phyloP scores from a whole-genome alignment of 2,113 vertebrate species.

The Indicator maculatus region DNA sequence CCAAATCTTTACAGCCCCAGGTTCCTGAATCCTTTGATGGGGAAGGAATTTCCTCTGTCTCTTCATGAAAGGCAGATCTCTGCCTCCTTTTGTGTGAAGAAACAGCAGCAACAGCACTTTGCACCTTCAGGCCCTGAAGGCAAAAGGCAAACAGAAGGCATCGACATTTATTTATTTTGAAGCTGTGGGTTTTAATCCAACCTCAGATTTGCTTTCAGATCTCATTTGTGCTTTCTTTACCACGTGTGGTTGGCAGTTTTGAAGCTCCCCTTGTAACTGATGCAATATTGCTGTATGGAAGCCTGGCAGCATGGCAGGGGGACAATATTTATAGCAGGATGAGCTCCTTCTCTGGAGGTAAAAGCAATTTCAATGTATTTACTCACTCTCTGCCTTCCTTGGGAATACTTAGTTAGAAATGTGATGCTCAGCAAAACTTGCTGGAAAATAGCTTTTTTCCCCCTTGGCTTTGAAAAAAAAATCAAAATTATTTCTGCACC shows the following conservation, averaged over 20 bases:
- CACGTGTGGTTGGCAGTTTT: neutral
- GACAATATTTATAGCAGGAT: neutral
- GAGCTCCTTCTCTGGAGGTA: neutral
- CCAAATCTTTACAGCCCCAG: neutral
- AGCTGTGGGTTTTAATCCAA: neutral
- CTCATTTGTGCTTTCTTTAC: neutral
- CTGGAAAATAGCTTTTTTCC: neutral
- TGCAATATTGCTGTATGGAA: neutral
- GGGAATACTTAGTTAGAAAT: neutral
- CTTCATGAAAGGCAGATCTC: neutral
- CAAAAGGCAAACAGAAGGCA: neutral
- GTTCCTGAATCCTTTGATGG: neutral
- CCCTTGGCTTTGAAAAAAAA: neutral
- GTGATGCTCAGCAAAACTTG: neutral
- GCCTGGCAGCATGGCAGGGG: neutral
- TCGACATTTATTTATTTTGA: neutral
- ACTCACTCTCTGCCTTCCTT: neutral
- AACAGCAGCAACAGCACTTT: neutral
- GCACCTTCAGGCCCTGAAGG: neutral
- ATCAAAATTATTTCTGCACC: neutral
- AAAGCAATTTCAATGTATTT: conserved; percentile 26
- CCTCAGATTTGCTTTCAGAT: neutral
- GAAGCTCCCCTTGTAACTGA: neutral
- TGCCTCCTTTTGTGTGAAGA: neutral
- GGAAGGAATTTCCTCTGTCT: neutral